Conservation (phyloP, 2,888 invertebrate species). For the Luperina testacea region DNA sequence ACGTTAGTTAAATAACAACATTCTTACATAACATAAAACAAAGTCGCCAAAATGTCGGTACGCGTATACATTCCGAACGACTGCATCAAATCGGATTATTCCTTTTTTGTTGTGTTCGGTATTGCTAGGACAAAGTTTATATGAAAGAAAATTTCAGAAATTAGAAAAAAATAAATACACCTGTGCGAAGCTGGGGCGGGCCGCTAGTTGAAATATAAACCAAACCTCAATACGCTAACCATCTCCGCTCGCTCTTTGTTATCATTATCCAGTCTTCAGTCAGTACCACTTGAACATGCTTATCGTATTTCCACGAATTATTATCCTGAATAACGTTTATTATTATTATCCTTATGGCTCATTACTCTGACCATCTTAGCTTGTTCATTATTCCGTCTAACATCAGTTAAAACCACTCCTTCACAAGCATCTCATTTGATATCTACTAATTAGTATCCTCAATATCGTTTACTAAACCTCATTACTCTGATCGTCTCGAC, state of each 20-base stretch:
- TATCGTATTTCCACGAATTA: not conserved
- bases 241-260: not conserved
- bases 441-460: not conserved
- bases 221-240: too few species aligned
- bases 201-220: not conserved
- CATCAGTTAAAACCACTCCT: not conserved
- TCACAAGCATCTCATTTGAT: not conserved
- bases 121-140: too few species aligned
- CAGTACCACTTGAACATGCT: not conserved
- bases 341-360: too few species aligned
- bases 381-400: not conserved
- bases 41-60: too few species aligned
- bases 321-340: not conserved
- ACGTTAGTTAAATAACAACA: not conserved
- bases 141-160: too few species aligned
- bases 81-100: too few species aligned
- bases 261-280: not conserved
- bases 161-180: too few species aligned
- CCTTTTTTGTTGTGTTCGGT: too few species aligned
- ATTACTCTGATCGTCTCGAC: not conserved
- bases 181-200: too few species aligned
- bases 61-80: too few species aligned
- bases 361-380: not conserved
- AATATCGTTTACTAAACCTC: not conserved
- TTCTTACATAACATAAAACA: too few species aligned